A percentile compares a stretch with the other conserved stretches of the same genome.
Evolutionary conservation across 1,140 invertebrate species (phyloP).

Genomic region (Euwallacea fornicatus): DNA sequence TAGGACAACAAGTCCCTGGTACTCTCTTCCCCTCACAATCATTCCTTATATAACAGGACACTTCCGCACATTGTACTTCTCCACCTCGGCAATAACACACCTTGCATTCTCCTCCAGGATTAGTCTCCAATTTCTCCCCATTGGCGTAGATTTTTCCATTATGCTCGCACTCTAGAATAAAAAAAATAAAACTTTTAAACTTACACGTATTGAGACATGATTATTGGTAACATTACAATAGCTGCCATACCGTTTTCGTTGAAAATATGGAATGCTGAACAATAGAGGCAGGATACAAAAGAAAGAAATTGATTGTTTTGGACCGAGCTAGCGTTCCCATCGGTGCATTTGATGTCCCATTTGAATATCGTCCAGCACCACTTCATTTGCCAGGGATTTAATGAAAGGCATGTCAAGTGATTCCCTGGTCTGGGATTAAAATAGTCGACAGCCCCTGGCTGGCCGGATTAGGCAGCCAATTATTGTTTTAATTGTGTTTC

Average conservation of each 20-base stretch:
- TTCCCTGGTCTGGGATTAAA: background rate
- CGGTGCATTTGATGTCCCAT: background rate
- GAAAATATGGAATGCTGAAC: too few species aligned
- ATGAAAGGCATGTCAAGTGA: constrained; percentile 4
- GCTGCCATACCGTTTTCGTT: too few species aligned
- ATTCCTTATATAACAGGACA: constrained; percentile 71
- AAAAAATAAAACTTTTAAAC: background rate
- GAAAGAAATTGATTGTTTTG: too few species aligned
- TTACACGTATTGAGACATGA: background rate
- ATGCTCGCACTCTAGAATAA: constrained; percentile 70
- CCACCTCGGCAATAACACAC: constrained; percentile 79
- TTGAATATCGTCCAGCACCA: background rate
- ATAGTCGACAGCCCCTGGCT: background rate
- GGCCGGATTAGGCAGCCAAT: constrained; percentile 1
- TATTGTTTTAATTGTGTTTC: constrained; percentile 13
- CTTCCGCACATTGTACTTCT: constrained; percentile 72
- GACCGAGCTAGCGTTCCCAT: too few species aligned
- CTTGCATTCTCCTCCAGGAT: constrained; percentile 68
- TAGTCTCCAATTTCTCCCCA: constrained; percentile 70
- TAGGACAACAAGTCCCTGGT: constrained; percentile 72
- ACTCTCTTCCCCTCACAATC: constrained; percentile 72
- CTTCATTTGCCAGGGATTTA: constrained; percentile 5
- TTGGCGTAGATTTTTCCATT: constrained; percentile 73
- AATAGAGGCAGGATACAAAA: too few species aligned
- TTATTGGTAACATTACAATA: too few species aligned